phyloP scores from a whole-genome alignment of 2,888 invertebrate genomes.

The Julus scanicus region DNA sequence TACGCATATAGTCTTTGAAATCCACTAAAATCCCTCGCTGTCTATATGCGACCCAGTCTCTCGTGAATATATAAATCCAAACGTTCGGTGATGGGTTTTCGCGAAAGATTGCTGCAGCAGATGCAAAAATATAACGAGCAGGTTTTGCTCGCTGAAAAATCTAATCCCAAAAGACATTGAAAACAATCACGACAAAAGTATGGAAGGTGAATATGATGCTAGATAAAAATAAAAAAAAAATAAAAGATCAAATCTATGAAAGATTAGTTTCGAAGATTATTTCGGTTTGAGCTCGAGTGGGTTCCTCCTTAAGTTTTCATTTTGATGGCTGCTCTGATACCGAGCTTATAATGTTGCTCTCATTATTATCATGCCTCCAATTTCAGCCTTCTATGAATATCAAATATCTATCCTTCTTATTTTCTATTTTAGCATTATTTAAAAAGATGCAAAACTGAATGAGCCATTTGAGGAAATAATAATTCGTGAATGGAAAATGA shows the following conservation, averaged over 20 bases:
- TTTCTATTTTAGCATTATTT: constrained; percentile 1
- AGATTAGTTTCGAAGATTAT: constrained; percentile 19
- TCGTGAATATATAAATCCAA: background rate
- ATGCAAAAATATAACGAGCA: constrained; percentile 39
- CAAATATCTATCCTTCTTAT: background rate
- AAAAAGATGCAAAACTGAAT: constrained; percentile 29
- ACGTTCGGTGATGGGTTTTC: background rate
- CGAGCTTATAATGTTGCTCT: background rate
- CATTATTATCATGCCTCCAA: background rate
- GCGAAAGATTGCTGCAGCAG: background rate
- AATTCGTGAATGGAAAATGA: background rate
- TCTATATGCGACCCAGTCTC: background rate
- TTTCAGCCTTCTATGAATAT: constrained; percentile 3
- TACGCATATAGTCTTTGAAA: background rate
- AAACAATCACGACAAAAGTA: constrained; percentile 31
- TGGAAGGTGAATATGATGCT: constrained; percentile 27
- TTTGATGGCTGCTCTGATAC: constrained; percentile 2
- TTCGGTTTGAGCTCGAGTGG: constrained; percentile 9
- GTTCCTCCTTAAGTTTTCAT: constrained; percentile 9
- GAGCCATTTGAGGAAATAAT: constrained; percentile 35
- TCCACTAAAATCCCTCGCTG: background rate
- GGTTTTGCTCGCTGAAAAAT: background rate
- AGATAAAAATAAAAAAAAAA: no score
- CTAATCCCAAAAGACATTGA: constrained; percentile 20
- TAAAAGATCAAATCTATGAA: constrained; percentile 40